Percentiles rank a stretch among this genome's conserved stretches.
These are phyloP conservation scores for Periophthalmodon schlosseri DNA, from an alignment of 2,113 vertebrate genomes.

Conservation along the genomic window DNA sequence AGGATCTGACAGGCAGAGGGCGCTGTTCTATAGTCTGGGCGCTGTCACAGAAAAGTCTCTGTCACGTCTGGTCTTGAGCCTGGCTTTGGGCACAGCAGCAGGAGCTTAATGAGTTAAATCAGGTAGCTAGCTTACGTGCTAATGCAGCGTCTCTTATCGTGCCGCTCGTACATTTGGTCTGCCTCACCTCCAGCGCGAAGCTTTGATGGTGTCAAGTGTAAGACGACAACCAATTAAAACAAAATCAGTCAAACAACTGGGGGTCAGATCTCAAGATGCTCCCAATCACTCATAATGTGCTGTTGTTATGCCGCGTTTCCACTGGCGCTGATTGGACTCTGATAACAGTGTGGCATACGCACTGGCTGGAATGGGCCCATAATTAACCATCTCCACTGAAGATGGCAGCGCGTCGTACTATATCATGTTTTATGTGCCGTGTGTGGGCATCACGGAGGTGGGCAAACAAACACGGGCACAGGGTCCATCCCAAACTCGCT, in stretches of 20 bases:
- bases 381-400: constrained; percentile 20
- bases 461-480: constrained; percentile 51
- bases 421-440: constrained; percentile 35
- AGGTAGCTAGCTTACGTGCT: constrained; percentile 36
- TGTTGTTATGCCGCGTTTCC: constrained; percentile 62
- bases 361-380: constrained; percentile 30
- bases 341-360: constrained; percentile 39
- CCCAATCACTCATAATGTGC: constrained; percentile 73
- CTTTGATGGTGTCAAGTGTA: constrained; percentile 73
- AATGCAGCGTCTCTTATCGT: constrained; percentile 43
- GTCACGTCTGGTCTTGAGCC: too few relatives aligned
- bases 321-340: constrained; percentile 55
- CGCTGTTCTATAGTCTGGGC: too few relatives aligned
- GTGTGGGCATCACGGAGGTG: constrained; percentile 17
- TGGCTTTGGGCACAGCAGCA: too few relatives aligned
- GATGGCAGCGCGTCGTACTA: constrained; percentile 25
- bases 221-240: constrained; percentile 75
- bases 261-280: constrained; percentile 77
- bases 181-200: constrained; percentile 63
- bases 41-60: too few relatives aligned
- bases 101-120: constrained; percentile 60
- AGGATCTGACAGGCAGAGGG: too few relatives aligned
- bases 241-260: constrained; percentile 76
- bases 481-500: neutral
- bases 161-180: constrained; percentile 47